These are phyloP conservation scores for Elaeidobius kamerunicus DNA, from an alignment of 2,888 invertebrate species.

Conservation along the genomic window DNA sequence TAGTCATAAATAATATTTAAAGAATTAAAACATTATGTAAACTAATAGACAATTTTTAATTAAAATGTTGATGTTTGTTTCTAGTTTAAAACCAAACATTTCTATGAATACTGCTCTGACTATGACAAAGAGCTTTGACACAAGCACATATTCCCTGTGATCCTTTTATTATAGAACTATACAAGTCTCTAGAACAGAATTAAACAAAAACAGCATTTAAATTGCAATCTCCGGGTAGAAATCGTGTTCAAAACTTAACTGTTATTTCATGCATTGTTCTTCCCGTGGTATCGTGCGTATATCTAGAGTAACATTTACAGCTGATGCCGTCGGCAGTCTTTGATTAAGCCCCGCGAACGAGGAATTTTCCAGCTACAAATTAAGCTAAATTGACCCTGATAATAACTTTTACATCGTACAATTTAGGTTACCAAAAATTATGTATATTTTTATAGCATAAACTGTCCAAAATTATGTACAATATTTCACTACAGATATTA, in stretches of 20 bases:
- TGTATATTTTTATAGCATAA: too few species aligned
- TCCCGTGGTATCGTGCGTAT: slow-evolving; percentile 33
- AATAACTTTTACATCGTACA: slow-evolving; percentile 21
- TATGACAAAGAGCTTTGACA: background rate
- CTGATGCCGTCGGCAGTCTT: slow-evolving; percentile 20
- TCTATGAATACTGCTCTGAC: too few species aligned
- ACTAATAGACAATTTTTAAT: too few species aligned
- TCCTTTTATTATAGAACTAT: background rate
- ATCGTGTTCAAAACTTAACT: slow-evolving; percentile 40
- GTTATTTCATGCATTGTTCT: slow-evolving; percentile 44
- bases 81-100: too few species aligned
- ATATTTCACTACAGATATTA: too few species aligned
- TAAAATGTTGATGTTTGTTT: too few species aligned
- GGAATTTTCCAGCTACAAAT: slow-evolving; percentile 23
- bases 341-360: slow-evolving; percentile 25
- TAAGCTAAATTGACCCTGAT: slow-evolving; percentile 24
- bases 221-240: slow-evolving; percentile 38
- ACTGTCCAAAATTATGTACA: too few species aligned
- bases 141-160: background rate
- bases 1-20: too few species aligned
- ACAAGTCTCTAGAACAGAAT: slow-evolving; percentile 4
- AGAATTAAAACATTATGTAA: too few species aligned
- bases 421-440: too few species aligned
- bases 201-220: slow-evolving; percentile 31
- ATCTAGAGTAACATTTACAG: slow-evolving; percentile 20